Evolutionary conservation across 2,888 invertebrate genomes (phyloP), one percentile per base, ranked within the genome.

Genomic region (Athalia circularis): DNA sequence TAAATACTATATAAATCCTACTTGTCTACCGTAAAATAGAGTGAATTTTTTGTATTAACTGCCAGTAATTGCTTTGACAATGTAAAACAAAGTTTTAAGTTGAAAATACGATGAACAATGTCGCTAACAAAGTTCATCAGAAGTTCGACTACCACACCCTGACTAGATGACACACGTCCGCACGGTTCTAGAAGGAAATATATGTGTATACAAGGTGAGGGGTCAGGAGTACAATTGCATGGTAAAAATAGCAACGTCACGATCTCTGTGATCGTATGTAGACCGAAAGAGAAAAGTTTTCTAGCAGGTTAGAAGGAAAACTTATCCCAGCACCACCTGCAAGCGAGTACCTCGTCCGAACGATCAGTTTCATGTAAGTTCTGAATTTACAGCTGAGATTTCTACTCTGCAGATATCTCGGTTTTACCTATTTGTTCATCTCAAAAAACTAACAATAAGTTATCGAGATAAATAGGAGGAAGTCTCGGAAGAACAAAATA

Each of bases 141-240:
- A 68, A 68, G 68, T 68, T 68, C 52, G 52, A n/a, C 68, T 15
- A 68, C n/a, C 11, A 72, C 59, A 13, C 29, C 45, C 45, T 59
- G 47, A 13, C 57, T 11, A 57, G 7, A 45, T 72, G 72, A 72
- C 29, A 72, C 57, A 72, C 72, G 59, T 72, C 59, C 8, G 59
- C 59, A n/a, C 43, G 7, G 11, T 72, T 83, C 82, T 80, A 81
- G 82, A 85, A 87, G 87, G 86, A 87, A 87, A 86, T 87, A 87
- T 87, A 86, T 85, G 85, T 86, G 87, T 85, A 86, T 86, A 29
- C 29, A 29, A 29, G 29, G 29, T 29, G 29, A 29, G 52, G 59
- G 59, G 59, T 72, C 47, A 47, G 13, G 43, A 68, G 11, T 47
- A 72, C 8, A 57, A 72, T 72, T 29, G 5, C 47, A 47, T 13